Evolutionary conservation across 1,140 invertebrate species (phyloP), one percentile per base, ranked within the genome.

Genomic region (Ostrea denselamellosa): DNA sequence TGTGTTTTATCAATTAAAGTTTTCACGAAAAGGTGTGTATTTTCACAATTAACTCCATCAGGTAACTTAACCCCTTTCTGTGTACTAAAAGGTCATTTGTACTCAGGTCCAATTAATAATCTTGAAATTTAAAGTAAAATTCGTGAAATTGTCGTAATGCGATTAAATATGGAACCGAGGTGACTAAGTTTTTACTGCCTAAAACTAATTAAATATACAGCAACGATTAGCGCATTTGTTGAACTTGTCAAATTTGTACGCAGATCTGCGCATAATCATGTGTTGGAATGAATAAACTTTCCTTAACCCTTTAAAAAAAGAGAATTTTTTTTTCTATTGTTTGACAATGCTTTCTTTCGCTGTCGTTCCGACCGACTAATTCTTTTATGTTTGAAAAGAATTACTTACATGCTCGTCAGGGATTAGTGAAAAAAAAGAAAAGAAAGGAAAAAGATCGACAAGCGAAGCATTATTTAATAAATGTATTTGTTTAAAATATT

Each of bases 401-500:
- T 77, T 77, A 77, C 68, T 77, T 77, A 77, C 68, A 34, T 34
- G 9, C 14, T 62, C 58, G 58, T n/a, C 12, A n/a, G 2, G 17
- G 34, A 44, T 44, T 44, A 44, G 34, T 44, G 10, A 25, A 77
- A 0, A 25, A 34, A 25, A 4, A 28, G 10, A 34, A 77, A 77
- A n/a, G n/a, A n/a, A n/a, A n/a, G n/a, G n/a, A n/a, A 77, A 77
- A 28, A 77, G 22, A 22, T 77, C 68, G 68, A 22, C 8, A 25
- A 2, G 28, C 10, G 68, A 14, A 34, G 25, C 68, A 25, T 77
- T 77, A 77, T 77, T 77, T 77, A 77, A 77, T 77, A 77, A 77
- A 77, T 10, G 68, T 77, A 77, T 77, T 77, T 77, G 68, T 77
- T 77, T 77, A 77, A 77, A 77, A 77, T 77, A 77, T 77, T 77